Evolutionary conservation across 2,888 invertebrate species (phyloP).

Genomic region (Athalia rosae): DNA sequence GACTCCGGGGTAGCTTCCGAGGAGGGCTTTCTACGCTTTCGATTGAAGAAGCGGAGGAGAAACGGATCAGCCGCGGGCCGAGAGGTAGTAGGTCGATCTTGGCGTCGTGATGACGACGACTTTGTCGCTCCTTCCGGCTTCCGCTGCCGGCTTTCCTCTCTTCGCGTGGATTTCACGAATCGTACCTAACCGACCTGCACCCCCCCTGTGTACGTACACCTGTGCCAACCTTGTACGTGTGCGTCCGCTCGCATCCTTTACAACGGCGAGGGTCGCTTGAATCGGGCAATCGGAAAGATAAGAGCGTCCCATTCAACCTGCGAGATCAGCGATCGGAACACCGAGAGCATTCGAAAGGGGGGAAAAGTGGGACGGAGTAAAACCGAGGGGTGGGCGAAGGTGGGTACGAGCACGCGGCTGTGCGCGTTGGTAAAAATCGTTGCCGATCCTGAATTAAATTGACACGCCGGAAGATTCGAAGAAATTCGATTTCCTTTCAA

Average conservation of each 20-base stretch:
- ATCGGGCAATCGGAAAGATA: constrained; percentile 11
- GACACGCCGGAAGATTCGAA: constrained; percentile 1
- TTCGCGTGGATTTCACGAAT: constrained; percentile 27
- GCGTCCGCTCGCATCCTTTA: constrained; percentile 21
- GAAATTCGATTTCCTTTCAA: background rate
- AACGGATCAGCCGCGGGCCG: constrained; percentile 40
- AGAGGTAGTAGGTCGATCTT: constrained; percentile 44
- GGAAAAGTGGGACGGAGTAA: background rate
- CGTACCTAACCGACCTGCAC: background rate
- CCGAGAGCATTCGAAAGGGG: background rate
- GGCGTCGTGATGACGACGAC: constrained; percentile 43
- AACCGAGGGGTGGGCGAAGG: background rate
- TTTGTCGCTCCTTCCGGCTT: constrained; percentile 40
- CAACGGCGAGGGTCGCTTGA: background rate
- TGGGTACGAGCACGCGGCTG: background rate
- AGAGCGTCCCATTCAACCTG: background rate
- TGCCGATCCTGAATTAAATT: constrained; percentile 19
- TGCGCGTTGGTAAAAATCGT: background rate
- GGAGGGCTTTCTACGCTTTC: constrained; percentile 32
- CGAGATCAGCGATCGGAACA: too few species aligned
- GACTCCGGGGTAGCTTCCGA: background rate
- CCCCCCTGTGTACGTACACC: too few species aligned
- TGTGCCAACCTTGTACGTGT: too few species aligned
- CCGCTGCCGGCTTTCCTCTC: background rate
- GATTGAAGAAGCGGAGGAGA: constrained; percentile 30